Percentiles rank a stretch among this genome's conserved stretches.
phyloP scores from a whole-genome alignment of 1,140 invertebrate genomes.

The Drosophila athabasca region DNA sequence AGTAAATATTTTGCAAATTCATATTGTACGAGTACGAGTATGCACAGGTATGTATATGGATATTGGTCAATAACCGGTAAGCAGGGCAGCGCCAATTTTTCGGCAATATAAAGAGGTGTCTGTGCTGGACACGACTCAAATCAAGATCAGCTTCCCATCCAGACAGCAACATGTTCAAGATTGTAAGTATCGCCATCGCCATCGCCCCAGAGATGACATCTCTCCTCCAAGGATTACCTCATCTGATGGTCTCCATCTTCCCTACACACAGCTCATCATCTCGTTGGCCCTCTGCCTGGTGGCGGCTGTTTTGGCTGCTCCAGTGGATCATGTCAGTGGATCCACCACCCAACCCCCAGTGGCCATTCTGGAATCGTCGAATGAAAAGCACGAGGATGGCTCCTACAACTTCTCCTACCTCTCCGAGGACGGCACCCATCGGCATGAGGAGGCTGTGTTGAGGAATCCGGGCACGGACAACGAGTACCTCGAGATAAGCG shows the following conservation, averaged over 20 bases:
- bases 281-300: constrained; percentile 47
- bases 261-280: constrained; percentile 46
- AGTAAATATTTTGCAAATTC: constrained; percentile 46
- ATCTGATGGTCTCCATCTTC: neutral
- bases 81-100: constrained; percentile 49
- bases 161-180: constrained; percentile 60
- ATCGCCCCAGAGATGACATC: neutral
- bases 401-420: constrained; percentile 75
- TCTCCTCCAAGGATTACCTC: constrained; percentile 31
- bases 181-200: constrained; percentile 60
- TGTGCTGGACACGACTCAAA: constrained; percentile 47
- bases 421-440: constrained; percentile 71
- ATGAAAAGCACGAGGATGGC: constrained; percentile 68
- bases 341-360: constrained; percentile 43
- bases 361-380: constrained; percentile 65
- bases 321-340: constrained; percentile 24
- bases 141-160: constrained; percentile 30
- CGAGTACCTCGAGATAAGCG: constrained; percentile 68
- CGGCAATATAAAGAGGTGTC: constrained; percentile 61
- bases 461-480: constrained; percentile 64
- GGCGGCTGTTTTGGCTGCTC: constrained; percentile 36
- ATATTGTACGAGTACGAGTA: constrained; percentile 33
- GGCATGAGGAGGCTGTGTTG: constrained; percentile 66
- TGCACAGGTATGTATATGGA: constrained; percentile 20
- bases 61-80: constrained; percentile 68